phyloP scores from a whole-genome alignment of 2,888 invertebrate species.

The Sphinx pinastri region DNA sequence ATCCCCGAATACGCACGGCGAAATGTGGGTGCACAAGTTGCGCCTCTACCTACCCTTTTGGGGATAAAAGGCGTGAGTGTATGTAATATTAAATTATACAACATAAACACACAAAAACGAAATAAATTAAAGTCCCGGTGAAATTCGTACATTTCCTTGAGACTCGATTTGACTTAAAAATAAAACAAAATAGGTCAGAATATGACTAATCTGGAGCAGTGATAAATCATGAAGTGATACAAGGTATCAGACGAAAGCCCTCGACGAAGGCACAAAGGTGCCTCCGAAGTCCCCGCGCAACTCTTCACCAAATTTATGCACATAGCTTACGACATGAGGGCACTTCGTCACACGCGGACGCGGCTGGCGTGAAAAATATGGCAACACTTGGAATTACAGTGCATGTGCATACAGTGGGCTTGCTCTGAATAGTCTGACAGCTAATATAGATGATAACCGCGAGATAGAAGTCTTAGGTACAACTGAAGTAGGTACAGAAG shows the following conservation, averaged over 20 bases:
- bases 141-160: too few relatives aligned
- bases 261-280: conserved; percentile 54
- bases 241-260: conserved; percentile 45
- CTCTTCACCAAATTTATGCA: conserved; percentile 73
- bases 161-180: too few relatives aligned
- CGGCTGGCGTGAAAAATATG: conserved; percentile 23
- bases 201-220: conserved; percentile 33
- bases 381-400: conserved; percentile 28
- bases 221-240: conserved; percentile 34
- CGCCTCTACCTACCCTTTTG: too few relatives aligned
- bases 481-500: background rate
- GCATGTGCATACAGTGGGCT: background rate
- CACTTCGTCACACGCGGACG: conserved; percentile 54
- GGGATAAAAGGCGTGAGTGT: too few relatives aligned
- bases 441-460: background rate
- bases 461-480: background rate
- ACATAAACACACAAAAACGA: too few relatives aligned
- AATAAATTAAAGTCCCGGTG: too few relatives aligned
- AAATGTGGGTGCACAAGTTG: too few relatives aligned
- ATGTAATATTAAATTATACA: too few relatives aligned
- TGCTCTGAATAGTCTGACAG: background rate
- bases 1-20: too few relatives aligned
- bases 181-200: background rate
- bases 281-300: conserved; percentile 25
- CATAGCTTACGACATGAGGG: conserved; percentile 69